phyloP scores from a whole-genome alignment of 2,797 vertebrate species.

The Gobio occitaniae region DNA sequence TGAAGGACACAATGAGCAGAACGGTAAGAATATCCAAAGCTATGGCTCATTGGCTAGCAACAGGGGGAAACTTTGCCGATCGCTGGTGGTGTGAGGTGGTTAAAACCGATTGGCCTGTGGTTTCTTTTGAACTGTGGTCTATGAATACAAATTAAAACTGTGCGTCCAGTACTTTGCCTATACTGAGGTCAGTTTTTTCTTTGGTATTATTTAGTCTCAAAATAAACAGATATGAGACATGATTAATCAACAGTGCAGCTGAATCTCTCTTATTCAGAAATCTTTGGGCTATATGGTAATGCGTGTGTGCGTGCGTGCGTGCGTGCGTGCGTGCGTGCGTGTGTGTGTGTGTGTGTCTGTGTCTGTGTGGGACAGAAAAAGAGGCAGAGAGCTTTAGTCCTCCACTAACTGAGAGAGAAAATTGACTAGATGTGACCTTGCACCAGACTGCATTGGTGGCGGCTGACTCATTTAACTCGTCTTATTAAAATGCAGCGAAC shows the following conservation, averaged over 20 bases:
- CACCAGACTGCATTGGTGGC: background rate
- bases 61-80: background rate
- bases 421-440: constrained; percentile 7
- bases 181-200: background rate
- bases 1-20: constrained; percentile 20
- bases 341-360: background rate
- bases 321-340: too few relatives aligned
- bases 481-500: constrained; percentile 3
- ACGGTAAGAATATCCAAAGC: constrained; percentile 55
- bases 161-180: background rate
- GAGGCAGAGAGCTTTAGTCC: background rate
- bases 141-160: background rate
- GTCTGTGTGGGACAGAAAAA: background rate
- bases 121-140: constrained; percentile 1
- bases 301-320: too few relatives aligned
- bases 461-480: constrained; percentile 6
- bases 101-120: background rate
- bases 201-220: background rate
- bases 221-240: background rate
- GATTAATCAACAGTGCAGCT: background rate
- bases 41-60: background rate
- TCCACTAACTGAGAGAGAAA: constrained; percentile 11
- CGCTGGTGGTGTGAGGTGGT: background rate
- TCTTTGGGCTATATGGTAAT: background rate
- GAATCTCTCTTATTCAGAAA: background rate